Evolutionary conservation across 2,797 vertebrate genomes (phyloP).

Genomic region (Tapirus indicus): DNA sequence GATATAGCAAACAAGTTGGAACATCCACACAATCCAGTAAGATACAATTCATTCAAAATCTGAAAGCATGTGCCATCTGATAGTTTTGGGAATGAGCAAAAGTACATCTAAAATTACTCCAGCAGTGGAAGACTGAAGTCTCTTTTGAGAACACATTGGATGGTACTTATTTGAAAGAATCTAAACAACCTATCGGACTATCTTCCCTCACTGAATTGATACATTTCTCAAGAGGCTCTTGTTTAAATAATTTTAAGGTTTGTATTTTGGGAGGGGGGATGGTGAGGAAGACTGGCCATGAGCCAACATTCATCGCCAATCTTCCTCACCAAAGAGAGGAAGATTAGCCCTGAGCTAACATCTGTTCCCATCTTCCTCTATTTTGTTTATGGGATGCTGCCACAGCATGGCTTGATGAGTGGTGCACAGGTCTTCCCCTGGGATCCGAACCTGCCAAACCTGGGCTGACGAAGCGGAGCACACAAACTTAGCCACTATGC

Average conservation of each 20-base stretch:
- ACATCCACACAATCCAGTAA: background rate
- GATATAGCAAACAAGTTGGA: background rate
- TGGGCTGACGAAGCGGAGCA: too few relatives aligned
- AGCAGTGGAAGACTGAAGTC: background rate
- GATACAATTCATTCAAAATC: constrained; percentile 31
- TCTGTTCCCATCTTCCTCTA: too few relatives aligned
- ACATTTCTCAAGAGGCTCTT: constrained; percentile 2
- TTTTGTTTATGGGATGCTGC: too few relatives aligned
- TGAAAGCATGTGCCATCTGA: background rate
- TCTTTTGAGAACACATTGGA: background rate
- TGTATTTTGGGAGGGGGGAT: background rate
- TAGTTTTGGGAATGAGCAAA: constrained; percentile 14
- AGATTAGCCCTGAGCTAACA: too few relatives aligned
- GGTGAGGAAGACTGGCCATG: too few relatives aligned
- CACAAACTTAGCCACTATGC: too few relatives aligned
- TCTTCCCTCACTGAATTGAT: background rate
- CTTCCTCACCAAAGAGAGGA: too few relatives aligned
- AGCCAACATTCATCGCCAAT: too few relatives aligned
- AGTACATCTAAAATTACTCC: constrained; percentile 24
- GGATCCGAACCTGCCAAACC: too few relatives aligned
- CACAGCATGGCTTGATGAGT: too few relatives aligned
- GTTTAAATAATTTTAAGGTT: background rate
- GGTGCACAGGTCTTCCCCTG: too few relatives aligned
- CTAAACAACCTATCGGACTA: background rate
- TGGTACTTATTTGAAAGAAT: background rate